Base-by-base conservation (phyloP, 2,113 vertebrate species). In the Anas platyrhynchos region DNA sequence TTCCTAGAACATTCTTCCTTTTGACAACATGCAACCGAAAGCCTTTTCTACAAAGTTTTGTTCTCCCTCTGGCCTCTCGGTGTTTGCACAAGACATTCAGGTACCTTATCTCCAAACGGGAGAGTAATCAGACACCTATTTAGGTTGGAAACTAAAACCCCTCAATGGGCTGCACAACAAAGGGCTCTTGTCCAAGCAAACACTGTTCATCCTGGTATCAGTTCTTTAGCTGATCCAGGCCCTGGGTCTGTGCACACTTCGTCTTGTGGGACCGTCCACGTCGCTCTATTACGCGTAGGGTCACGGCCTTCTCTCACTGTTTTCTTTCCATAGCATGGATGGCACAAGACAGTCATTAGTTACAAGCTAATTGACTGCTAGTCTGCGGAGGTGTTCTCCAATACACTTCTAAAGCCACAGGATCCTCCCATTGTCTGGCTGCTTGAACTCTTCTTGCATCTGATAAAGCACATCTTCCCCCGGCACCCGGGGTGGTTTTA, bases 51-150 rank as follows among this genome's bases (percentile, higher is more conserved):
- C 87, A 8, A 38, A 27, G 80, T 20, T 61, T 25, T 76, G 23
- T 7, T 94, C 69, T 96, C 83, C 83, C 83, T 38, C 73, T 13
- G 86, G 86, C 88, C 91, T 71, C 25, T 25, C 36, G 0, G 1
- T 94, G 89, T 94, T 94, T 94, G 93, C 94, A 91, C 89, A 95
- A 76, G 81, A 22, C 77, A 11, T 80, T 73, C 83, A 91, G 93
- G 93, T 92, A 50, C 78, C 86, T 95, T 85, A 94, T 93, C 91
- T 92, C 69, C 8, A 11, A 52, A 68, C 4, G 10, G 41, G 61
- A 79, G 65, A 34, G 80, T 86, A 95, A 95, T 78, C 76, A 83
- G 89, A 83, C 88, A 86, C 89, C 79, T 73, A 8, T 29, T 74
- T 20, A 36, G 48, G 82, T 44, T 83, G 55, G 91, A 94, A 89